Evolutionary conservation across 2,888 invertebrate genomes (phyloP).

Genomic region (Zootermopsis nevadensis): DNA sequence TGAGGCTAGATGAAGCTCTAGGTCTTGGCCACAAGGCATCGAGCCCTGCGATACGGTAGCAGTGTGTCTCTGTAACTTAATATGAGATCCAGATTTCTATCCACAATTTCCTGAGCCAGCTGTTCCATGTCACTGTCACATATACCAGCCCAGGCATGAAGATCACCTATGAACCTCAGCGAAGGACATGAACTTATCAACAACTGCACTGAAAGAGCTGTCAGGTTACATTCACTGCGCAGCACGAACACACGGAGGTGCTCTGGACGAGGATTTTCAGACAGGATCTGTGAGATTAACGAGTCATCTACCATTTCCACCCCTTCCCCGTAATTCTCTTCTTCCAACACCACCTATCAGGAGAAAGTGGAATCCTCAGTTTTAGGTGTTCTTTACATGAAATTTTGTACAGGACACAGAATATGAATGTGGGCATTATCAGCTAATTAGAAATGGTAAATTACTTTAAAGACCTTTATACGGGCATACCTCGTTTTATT

Average conservation of each 20-base stretch:
- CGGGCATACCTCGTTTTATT: too few species aligned
- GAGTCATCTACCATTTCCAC: constrained; percentile 49
- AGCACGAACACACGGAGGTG: constrained; percentile 48
- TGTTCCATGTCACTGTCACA: constrained; percentile 44
- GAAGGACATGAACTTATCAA: constrained; percentile 47
- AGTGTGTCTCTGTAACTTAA: constrained; percentile 46
- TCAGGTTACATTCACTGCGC: constrained; percentile 46
- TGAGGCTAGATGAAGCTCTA: background rate
- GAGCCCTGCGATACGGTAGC: constrained; percentile 34
- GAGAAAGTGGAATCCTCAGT: background rate
- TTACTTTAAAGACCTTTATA: too few species aligned
- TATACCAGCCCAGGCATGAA: constrained; percentile 47
- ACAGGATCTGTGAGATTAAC: constrained; percentile 39
- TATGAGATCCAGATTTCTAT: constrained; percentile 47
- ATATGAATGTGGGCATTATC: too few species aligned
- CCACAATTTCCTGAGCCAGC: constrained; percentile 42
- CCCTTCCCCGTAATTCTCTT: constrained; percentile 46
- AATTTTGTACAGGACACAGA: too few species aligned
- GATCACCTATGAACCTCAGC: constrained; percentile 47
- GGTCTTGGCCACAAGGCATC: constrained; percentile 6
- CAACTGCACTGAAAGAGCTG: constrained; percentile 43
- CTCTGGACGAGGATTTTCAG: constrained; percentile 37
- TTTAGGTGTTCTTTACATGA: too few species aligned
- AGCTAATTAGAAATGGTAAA: too few species aligned
- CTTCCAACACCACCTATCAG: constrained; percentile 48